phyloP scores from a whole-genome alignment of 1,140 invertebrate species.

The Reticulitermes speratus region DNA sequence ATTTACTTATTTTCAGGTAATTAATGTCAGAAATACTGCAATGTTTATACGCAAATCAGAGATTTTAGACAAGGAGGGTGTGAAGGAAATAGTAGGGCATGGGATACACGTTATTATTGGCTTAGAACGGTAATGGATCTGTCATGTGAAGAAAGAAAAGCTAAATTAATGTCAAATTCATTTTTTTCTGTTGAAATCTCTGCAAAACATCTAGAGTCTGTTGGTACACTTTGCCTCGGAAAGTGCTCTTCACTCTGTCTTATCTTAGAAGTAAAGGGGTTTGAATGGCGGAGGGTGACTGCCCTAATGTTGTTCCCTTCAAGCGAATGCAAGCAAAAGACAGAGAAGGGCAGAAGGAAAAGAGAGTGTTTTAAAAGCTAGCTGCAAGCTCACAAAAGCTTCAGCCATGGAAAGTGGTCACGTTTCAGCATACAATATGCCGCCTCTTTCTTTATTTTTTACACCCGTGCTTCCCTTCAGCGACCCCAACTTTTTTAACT shows the following conservation, averaged over 20 bases:
- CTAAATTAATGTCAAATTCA: too few relatives aligned
- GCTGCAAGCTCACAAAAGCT: constrained; percentile 9
- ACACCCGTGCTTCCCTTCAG: too few relatives aligned
- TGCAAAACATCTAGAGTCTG: not conserved
- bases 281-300: not conserved
- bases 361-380: not conserved
- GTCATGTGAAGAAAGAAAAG: too few relatives aligned
- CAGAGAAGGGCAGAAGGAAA: not conserved
- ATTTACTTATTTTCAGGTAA: too few relatives aligned
- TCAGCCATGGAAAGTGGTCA: constrained; percentile 6
- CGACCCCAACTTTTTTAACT: not conserved
- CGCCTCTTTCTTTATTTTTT: not conserved
- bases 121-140: too few relatives aligned
- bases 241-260: not conserved
- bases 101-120: too few relatives aligned
- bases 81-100: too few relatives aligned
- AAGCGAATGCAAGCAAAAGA: not conserved
- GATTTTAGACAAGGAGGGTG: too few relatives aligned
- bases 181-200: too few relatives aligned
- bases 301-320: constrained; percentile 3
- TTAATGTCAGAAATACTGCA: too few relatives aligned
- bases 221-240: not conserved
- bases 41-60: too few relatives aligned
- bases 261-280: constrained; percentile 2
- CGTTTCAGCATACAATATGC: not conserved